Evolutionary conservation across 2,888 invertebrate genomes (phyloP), one percentile per base, ranked within the genome.

Genomic region (Helicoverpa assulta): DNA sequence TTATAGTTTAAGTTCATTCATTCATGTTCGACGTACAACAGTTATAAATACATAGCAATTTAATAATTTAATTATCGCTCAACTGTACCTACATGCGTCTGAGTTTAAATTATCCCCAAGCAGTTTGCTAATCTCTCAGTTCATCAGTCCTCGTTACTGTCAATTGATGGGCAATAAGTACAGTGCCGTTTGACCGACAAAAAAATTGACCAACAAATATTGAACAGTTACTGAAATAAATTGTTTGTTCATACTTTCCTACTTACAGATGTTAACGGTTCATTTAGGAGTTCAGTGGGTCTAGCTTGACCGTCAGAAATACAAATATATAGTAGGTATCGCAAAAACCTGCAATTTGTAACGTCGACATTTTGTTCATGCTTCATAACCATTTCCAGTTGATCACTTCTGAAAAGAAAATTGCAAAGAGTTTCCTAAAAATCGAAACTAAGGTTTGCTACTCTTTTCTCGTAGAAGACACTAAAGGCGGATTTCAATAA

Each of bases 131-230:
- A 84, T 82, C 82, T 80, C 76, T 77, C 63, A 57, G 66, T 62
- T 81, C 78, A 85, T 82, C 81, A 83, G 84, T 67, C 79, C 82
- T 85, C 73, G 79, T 88, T 87, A 85, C 71, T 75, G 70, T 80
- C 82, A 85, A 88, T 86, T 88, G 81, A 80, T 83, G 81, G 76
- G 78, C 76, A 83, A 82, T 81, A 78, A 85, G 82, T 86, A 84
- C 83, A 84, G 85, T 86, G 85, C 78, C 81, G 61, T 82, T 76
- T 78, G 82, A 81, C 81, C 72, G 63, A 78, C 69, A 83, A 84
- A 81, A 82, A 73, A 69, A 68, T 54, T 61, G 55, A 76, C 66
- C 69, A 73, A 69, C 72, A 72, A 78, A 76, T 81, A 71, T 75
- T 71, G 26, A 61, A 56, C 65, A 47, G 67, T 61, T 61, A 58